Base-by-base conservation (phyloP, 2,113 vertebrate genomes). In the Oncorhynchus kisutch region DNA sequence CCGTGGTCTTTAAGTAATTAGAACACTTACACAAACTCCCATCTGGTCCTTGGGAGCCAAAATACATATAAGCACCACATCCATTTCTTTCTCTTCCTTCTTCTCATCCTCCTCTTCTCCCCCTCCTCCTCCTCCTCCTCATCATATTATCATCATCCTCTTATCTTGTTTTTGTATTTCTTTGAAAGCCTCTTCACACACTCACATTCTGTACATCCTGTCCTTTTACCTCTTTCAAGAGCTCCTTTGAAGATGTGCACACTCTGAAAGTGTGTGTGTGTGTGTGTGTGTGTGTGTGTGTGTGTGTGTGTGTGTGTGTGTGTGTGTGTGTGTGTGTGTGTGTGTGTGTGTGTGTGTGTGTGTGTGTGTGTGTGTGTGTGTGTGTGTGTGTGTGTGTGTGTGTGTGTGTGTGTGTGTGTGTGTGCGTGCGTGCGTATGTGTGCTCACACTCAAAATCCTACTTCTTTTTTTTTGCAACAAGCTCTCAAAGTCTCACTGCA, bases 181-280 rank as follows among this genome's bases (percentile, higher is more conserved):
- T 67, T 82, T 87, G 85, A 91, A 86, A 93, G 94, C 91, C 92
- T 93, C 92, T 93, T 95, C 94, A 95, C 89, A 85, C 90, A 89
- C 87, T 79, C 51, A 54, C 51, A 18, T 76, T 74, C 73, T 92
- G 90, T 90, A 89, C 92, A 92, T 92, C 88, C 88, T 89, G 87
- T 87, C 89, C 92, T 83, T 94, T 88, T 94, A 88, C 91, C 93
- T 90, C 88, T 91, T 91, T 86, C 85, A 89, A 86, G 77, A 91
- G 93, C 82, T 88, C 86, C 87, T 92, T 94, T 92, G 91, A 95
- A 93, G 88, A 88, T 82, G 85, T 91, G 81, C 65, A 31, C 68
- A 48, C 45, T 70, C 45, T 45, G 51, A 54, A 18, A 70, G 77
- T 79, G 82, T 88, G 85, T 84, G 76, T 80, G 76, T 54, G 76